These are phyloP conservation scores for Phengaris arion DNA, from an alignment of 2,888 invertebrate species.

Conservation along the genomic window DNA sequence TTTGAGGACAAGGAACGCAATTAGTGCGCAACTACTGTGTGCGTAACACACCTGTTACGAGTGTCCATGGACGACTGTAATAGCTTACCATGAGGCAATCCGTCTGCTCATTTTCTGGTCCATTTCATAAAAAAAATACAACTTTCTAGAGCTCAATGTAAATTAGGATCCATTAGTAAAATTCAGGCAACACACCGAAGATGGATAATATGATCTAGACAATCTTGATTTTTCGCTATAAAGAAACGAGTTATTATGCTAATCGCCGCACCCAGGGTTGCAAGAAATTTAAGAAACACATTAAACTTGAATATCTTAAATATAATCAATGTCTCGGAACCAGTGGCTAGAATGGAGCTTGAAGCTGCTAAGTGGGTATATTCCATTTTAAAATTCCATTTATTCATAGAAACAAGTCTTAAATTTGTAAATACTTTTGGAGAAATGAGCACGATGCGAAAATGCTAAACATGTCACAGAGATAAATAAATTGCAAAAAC, in stretches of 20 bases:
- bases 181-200: slow-evolving; percentile 15
- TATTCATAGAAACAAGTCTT: too few species aligned
- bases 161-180: slow-evolving; percentile 6
- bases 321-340: not conserved
- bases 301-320: slow-evolving; percentile 11
- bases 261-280: slow-evolving; percentile 25
- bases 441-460: not conserved
- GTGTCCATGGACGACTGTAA: too few species aligned
- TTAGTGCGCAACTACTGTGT: too few species aligned
- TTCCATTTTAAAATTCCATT: not conserved
- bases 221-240: slow-evolving; percentile 23
- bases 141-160: not conserved
- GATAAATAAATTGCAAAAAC: not conserved
- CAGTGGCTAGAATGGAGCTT: not conserved
- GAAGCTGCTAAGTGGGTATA: not conserved
- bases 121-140: not conserved
- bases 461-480: not conserved
- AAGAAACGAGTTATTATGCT: slow-evolving; percentile 25
- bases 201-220: slow-evolving; percentile 19
- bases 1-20: too few species aligned
- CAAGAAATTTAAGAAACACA: slow-evolving; percentile 21
- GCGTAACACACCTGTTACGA: too few species aligned
- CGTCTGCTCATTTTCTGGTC: not conserved
- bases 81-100: too few species aligned
- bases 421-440: not conserved